These are phyloP conservation scores for Catostomus latipinnis DNA, from an alignment of 2,797 vertebrate genomes.

Conservation along the genomic window DNA sequence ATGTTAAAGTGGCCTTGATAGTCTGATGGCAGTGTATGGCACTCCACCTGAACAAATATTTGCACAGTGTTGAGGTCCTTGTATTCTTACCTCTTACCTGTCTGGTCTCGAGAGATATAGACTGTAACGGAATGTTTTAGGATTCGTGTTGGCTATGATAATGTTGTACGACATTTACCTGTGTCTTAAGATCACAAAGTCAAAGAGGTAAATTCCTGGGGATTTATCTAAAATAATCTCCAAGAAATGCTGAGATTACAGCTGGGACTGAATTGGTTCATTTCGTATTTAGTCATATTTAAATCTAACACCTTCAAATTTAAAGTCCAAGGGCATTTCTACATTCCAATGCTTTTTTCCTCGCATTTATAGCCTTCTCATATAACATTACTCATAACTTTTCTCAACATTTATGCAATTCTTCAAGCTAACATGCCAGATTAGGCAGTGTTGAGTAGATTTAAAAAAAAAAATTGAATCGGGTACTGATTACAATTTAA, in stretches of 20 bases:
- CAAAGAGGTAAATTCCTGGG: constrained; percentile 13
- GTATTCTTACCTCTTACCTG: constrained; percentile 22
- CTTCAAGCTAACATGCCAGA: too few relatives aligned
- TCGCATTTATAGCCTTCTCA: too few relatives aligned
- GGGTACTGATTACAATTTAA: too few relatives aligned
- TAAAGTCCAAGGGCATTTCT: too few relatives aligned
- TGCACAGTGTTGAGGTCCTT: constrained; percentile 9
- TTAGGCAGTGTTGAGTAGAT: too few relatives aligned
- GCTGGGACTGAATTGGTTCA: neutral
- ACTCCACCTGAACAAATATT: constrained; percentile 42
- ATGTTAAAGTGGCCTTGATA: constrained; percentile 26
- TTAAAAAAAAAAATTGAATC: too few relatives aligned
- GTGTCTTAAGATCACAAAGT: constrained; percentile 26
- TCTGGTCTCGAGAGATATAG: neutral
- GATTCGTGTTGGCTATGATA: constrained; percentile 22
- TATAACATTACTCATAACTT: too few relatives aligned
- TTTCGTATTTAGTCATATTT: too few relatives aligned
- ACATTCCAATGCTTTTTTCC: too few relatives aligned
- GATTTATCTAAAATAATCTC: neutral
- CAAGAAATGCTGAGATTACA: constrained; percentile 14
- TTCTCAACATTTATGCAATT: too few relatives aligned
- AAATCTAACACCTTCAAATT: too few relatives aligned
- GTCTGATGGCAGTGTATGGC: constrained; percentile 1
- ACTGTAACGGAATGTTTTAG: neutral
- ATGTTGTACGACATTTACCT: constrained; percentile 6